Evolutionary conservation across 1,140 invertebrate species (phyloP), one percentile per base, ranked within the genome.

Genomic region (Rhyzopertha dominica): DNA sequence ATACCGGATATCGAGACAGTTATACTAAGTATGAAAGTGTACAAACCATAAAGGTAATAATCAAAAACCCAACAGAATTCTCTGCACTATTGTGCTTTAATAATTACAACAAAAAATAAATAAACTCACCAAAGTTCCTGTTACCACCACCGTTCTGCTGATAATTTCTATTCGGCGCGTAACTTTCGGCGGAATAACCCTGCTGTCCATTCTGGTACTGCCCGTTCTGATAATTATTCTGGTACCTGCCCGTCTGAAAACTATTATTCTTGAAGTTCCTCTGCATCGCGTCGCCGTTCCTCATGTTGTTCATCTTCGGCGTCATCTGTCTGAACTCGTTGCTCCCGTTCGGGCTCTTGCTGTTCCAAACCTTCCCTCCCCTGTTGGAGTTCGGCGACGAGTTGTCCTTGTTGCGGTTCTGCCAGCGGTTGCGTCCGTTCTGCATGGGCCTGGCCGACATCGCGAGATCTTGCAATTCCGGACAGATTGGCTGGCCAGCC

Each of bases 401-500:
- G 23, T 55, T 67, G 22, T 74, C 71, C 24, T 70, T 69, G 12
- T 65, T 66, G 0, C 58, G 59, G 10, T 71, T 66, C 23, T 69
- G 73, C 74, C 75, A 77, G 23, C 74, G 68, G 34, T 74, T 74
- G 4, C 72, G 62, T 8, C 65, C 65, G 23, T 73, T 75, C 25
- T 62, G 59, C 10, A 51, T 49, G 17, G 41, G 43, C 19, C 68
- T 63, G 3, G 73, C 65, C 5, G 68, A 60, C 26, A 68, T 71
- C 0, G 81, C 80, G 53, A 87, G 59, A 44, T 86, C 82, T 8
- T 75, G 63, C 3, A 90, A 59, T 47, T 83, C 78, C 1, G 84
- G 78, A 47, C 84, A 82, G n/a, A 95, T 81, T 9, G 78, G 77
- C 67, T 97, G 94, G 10, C 91, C 93, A 18, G 94, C 92, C 72